Conservation (phyloP, 2,113 vertebrate species). For the Leptobrachium ailaonicum region DNA sequence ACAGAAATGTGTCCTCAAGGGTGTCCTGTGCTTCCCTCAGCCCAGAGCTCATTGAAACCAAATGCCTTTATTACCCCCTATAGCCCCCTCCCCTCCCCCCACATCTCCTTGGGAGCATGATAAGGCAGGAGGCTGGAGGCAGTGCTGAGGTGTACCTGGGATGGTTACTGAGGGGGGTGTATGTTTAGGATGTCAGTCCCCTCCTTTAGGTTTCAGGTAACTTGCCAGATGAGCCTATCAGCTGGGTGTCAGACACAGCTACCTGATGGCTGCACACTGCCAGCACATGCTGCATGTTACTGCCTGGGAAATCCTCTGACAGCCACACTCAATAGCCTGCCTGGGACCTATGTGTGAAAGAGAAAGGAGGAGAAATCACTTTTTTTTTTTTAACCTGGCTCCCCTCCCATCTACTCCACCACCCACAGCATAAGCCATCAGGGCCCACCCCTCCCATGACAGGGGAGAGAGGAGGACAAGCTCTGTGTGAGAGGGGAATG, state of each 20-base stretch:
- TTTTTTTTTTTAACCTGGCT: conserved; percentile 22
- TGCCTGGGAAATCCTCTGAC: conserved; percentile 38
- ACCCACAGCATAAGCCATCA: conserved; percentile 28
- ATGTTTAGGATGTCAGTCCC: conserved; percentile 61
- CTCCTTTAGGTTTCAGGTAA: not conserved
- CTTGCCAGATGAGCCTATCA: conserved; percentile 1
- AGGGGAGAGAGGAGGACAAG: conserved; percentile 38
- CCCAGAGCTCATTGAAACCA: no score
- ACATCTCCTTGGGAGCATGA: no score
- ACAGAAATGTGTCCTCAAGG: no score
- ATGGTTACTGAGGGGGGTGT: no score
- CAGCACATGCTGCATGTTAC: conserved; percentile 21
- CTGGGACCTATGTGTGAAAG: conserved; percentile 37
- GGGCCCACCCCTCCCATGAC: conserved; percentile 43
- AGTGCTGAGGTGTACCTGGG: no score
- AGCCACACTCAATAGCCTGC: conserved; percentile 29
- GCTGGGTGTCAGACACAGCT: conserved; percentile 17
- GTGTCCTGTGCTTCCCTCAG: no score
- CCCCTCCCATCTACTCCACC: conserved; percentile 32
- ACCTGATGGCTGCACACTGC: conserved; percentile 27
- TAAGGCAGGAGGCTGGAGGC: not conserved
- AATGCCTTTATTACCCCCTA: no score
- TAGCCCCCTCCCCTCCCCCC: no score
- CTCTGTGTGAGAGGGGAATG: conserved; percentile 3
- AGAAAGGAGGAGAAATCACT: not conserved